These are phyloP conservation scores for Saturnia japonica DNA, from an alignment of 2,888 invertebrate species.

Conservation along the genomic window DNA sequence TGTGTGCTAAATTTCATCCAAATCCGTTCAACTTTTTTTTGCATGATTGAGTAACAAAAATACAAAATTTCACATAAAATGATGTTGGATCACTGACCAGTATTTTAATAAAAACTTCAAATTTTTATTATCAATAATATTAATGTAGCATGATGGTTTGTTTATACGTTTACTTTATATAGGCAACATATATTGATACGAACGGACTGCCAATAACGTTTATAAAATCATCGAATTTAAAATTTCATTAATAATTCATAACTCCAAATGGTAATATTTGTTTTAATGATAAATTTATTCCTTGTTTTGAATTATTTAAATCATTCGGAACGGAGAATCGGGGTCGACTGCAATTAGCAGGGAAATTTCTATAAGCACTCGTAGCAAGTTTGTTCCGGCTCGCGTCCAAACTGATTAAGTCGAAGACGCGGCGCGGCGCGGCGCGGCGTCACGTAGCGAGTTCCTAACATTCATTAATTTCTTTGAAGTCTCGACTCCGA, in stretches of 20 bases:
- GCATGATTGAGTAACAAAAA: too few relatives aligned
- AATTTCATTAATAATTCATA: slow-evolving; percentile 11
- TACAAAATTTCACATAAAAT: too few relatives aligned
- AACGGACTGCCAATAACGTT: background rate
- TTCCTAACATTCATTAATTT: slow-evolving; percentile 81
- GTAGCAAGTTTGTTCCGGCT: slow-evolving; percentile 77
- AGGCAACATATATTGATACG: background rate
- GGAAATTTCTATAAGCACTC: slow-evolving; percentile 69
- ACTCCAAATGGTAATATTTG: slow-evolving; percentile 1
- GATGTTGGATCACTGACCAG: too few relatives aligned
- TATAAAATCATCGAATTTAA: slow-evolving; percentile 1
- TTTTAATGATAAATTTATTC: slow-evolving; percentile 9
- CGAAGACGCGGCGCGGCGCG: too few relatives aligned
- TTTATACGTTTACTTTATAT: background rate
- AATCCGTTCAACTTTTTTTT: too few relatives aligned
- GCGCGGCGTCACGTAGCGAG: slow-evolving; percentile 75
- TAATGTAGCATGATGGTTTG: background rate
- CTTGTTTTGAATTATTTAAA: slow-evolving; percentile 15
- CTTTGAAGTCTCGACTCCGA: slow-evolving; percentile 65
- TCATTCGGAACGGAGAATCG: slow-evolving; percentile 48
- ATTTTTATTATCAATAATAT: too few relatives aligned
- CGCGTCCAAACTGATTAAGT: slow-evolving; percentile 80
- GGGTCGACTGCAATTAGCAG: slow-evolving; percentile 60
- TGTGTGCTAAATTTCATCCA: too few relatives aligned
- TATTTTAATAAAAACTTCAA: too few relatives aligned